These are phyloP conservation scores for Xanthorhoe designata DNA, from an alignment of 2,888 invertebrate genomes.

Conservation along the genomic window DNA sequence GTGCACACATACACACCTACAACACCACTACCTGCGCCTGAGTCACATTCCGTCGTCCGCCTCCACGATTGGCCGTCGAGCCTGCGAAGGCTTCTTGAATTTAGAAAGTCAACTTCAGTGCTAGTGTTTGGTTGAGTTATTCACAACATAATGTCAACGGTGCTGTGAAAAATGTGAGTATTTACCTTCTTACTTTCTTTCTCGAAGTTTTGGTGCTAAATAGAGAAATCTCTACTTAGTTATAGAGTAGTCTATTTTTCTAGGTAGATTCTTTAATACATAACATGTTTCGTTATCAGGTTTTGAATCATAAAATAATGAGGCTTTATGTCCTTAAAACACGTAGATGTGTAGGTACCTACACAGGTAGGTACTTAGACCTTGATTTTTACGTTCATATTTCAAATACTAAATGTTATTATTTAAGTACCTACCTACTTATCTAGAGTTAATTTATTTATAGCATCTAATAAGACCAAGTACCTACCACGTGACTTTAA, in stretches of 20 bases:
- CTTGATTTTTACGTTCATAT: too few species aligned
- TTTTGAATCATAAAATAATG: constrained; percentile 18
- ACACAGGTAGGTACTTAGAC: too few species aligned
- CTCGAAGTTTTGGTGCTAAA: constrained; percentile 1
- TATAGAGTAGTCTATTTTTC: background rate
- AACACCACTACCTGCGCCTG: constrained; percentile 80
- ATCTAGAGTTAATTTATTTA: background rate
- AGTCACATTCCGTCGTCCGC: constrained; percentile 81
- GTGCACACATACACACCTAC: constrained; percentile 52
- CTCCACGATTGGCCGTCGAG: constrained; percentile 74
- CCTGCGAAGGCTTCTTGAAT: constrained; percentile 72
- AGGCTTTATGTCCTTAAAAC: constrained; percentile 4
- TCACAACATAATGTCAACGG: constrained; percentile 51
- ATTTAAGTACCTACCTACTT: background rate
- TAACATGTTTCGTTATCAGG: constrained; percentile 25
- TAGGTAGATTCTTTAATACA: constrained; percentile 2
- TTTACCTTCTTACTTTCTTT: constrained; percentile 17
- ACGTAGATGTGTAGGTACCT: background rate
- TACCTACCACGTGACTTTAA: background rate
- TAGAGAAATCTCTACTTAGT: background rate
- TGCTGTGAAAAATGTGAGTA: constrained; percentile 54
- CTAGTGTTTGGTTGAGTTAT: constrained; percentile 50
- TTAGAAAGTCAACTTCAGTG: constrained; percentile 72
- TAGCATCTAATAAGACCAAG: background rate
- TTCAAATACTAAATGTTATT: too few species aligned